These are phyloP conservation scores for Drymodes brunneopygia DNA, from an alignment of 2,113 vertebrate species.

Conservation along the genomic window DNA sequence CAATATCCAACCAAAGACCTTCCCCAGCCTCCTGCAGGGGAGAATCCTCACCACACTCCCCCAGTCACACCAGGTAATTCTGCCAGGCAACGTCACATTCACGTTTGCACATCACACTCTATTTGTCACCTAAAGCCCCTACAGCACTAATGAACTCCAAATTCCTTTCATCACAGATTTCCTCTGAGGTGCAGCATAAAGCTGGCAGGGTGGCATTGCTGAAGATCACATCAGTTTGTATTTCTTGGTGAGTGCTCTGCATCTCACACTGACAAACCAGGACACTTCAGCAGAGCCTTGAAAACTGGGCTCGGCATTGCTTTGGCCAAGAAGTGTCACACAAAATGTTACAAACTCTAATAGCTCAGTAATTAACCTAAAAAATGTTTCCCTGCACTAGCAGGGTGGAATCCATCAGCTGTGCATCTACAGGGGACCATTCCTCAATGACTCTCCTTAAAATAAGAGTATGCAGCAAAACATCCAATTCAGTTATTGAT, in stretches of 20 bases:
- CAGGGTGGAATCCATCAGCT: not conserved
- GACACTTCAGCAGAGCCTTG: not conserved
- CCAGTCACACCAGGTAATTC: not conserved
- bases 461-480: not conserved
- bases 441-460: not conserved
- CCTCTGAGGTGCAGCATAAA: not conserved
- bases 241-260: not conserved
- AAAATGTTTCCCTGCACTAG: not conserved
- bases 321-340: not conserved
- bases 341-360: not conserved
- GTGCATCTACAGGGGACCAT: not conserved
- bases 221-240: not conserved
- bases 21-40: not conserved
- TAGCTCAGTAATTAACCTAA: not conserved
- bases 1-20: not conserved
- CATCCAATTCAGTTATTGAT: not conserved
- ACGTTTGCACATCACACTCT: accelerated
- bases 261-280: not conserved
- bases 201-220: not conserved
- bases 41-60: not conserved
- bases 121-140: not conserved
- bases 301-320: not conserved
- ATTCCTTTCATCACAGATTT: not conserved
- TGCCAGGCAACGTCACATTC: not conserved
- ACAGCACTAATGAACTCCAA: not conserved